Evolutionary conservation across 2,113 vertebrate genomes (phyloP).

Genomic region (Falco punctatus): DNA sequence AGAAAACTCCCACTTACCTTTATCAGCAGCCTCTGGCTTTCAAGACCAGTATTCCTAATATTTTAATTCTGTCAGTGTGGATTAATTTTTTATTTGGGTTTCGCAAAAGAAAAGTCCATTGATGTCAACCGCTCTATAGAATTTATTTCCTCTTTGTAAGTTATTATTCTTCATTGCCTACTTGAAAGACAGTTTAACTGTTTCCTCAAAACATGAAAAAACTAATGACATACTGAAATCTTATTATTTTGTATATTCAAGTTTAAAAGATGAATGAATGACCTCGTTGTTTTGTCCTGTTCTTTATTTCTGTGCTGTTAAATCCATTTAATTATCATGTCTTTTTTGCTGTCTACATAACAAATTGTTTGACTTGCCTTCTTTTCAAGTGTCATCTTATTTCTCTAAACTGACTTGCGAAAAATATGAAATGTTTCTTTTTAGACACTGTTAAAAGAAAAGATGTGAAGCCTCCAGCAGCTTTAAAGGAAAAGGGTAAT

Average conservation of each 20-base stretch:
- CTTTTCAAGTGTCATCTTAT: background rate
- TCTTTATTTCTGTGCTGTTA: background rate
- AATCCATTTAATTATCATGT: constrained; percentile 13
- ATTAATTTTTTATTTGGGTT: background rate
- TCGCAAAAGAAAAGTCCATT: background rate
- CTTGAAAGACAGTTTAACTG: background rate
- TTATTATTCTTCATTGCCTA: background rate
- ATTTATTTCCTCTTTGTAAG: background rate
- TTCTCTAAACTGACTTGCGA: constrained; percentile 29
- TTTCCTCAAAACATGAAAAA: background rate
- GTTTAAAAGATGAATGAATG: background rate
- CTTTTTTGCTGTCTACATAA: background rate
- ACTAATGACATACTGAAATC: background rate
- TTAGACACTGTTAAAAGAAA: constrained; percentile 66
- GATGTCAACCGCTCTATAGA: background rate
- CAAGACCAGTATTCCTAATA: background rate
- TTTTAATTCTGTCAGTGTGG: background rate
- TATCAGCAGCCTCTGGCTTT: background rate
- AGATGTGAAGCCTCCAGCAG: constrained; percentile 61
- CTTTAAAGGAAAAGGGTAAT: constrained; percentile 74
- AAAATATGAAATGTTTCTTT: constrained; percentile 65
- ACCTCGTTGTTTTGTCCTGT: background rate
- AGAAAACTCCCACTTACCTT: background rate
- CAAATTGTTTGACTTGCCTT: background rate
- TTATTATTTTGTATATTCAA: constrained; percentile 1